phyloP scores from a whole-genome alignment of 2,888 invertebrate genomes.

The Erebia aethiops region DNA sequence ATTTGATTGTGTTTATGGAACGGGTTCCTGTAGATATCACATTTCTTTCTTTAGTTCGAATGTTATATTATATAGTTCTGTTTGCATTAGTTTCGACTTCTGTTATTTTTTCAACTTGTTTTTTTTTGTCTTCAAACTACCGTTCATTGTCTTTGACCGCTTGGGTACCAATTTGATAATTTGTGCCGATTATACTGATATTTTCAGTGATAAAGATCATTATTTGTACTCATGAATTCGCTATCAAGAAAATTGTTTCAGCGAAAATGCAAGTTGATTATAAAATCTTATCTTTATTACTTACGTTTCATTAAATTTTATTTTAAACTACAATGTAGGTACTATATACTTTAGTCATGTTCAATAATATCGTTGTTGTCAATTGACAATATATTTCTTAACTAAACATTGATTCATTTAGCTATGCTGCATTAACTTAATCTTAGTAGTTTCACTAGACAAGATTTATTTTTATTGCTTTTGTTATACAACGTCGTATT shows the following conservation, averaged over 20 bases:
- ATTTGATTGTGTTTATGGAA: slow-evolving; percentile 43
- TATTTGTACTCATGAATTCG: slow-evolving; percentile 1
- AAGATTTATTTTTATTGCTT: slow-evolving; percentile 37
- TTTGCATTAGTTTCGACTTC: neutral
- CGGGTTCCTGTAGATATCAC: slow-evolving; percentile 1
- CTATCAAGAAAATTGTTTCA: slow-evolving; percentile 3
- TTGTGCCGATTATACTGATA: neutral
- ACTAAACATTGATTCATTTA: neutral
- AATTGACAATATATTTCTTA: neutral
- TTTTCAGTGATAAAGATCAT: neutral
- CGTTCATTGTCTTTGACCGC: neutral
- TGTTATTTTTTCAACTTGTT: neutral
- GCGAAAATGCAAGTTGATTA: slow-evolving; percentile 1
- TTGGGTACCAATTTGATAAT: neutral
- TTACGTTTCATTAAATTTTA: neutral
- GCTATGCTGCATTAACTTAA: neutral
- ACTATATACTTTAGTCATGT: no score
- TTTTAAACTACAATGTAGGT: neutral
- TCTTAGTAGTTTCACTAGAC: slow-evolving; percentile 24
- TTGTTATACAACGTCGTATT: slow-evolving; percentile 15
- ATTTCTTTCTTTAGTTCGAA: neutral
- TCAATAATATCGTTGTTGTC: neutral
- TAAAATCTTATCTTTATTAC: slow-evolving; percentile 9
- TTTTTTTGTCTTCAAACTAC: neutral
- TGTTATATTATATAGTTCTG: neutral